phyloP scores from a whole-genome alignment of 2,888 invertebrate species.

The Hofmannophila pseudospretella region DNA sequence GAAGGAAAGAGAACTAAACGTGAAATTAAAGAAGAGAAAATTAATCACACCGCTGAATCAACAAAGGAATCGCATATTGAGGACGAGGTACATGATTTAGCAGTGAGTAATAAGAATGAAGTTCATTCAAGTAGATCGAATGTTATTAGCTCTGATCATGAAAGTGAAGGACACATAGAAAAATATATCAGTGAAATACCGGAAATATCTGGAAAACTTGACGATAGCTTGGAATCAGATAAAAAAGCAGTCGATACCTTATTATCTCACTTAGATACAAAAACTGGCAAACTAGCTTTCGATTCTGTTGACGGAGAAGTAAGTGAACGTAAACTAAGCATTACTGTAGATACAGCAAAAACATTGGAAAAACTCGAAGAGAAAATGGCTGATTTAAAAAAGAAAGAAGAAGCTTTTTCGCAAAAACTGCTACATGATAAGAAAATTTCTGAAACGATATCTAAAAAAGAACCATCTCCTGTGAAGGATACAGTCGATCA shows the following conservation, averaged over 20 bases:
- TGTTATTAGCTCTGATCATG: slow-evolving; percentile 1
- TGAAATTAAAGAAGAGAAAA: slow-evolving; percentile 25
- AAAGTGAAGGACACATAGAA: slow-evolving; percentile 1
- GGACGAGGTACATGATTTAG: neutral
- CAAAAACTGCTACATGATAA: slow-evolving; percentile 26
- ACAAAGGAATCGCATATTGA: neutral
- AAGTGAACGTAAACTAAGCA: slow-evolving; percentile 36
- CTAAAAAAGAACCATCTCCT: slow-evolving; percentile 39
- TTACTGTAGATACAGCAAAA: slow-evolving; percentile 56
- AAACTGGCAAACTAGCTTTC: slow-evolving; percentile 2
- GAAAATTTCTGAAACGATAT: slow-evolving; percentile 17
- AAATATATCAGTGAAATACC: slow-evolving; percentile 5
- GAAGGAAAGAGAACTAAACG: slow-evolving; percentile 51
- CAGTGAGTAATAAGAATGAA: neutral
- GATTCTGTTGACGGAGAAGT: slow-evolving; percentile 6
- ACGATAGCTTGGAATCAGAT: slow-evolving; percentile 5
- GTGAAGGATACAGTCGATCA: neutral
- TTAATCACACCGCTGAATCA: neutral
- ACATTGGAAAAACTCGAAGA: slow-evolving; percentile 68
- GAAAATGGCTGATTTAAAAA: slow-evolving; percentile 57
- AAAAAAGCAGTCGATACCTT: slow-evolving; percentile 2
- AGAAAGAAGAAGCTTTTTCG: slow-evolving; percentile 37
- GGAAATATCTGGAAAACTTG: slow-evolving; percentile 12
- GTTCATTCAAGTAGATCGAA: neutral
- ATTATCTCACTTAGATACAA: slow-evolving; percentile 7